These are phyloP conservation scores for Euglossa dilemma DNA, from an alignment of 1,140 invertebrate genomes.

Conservation along the genomic window DNA sequence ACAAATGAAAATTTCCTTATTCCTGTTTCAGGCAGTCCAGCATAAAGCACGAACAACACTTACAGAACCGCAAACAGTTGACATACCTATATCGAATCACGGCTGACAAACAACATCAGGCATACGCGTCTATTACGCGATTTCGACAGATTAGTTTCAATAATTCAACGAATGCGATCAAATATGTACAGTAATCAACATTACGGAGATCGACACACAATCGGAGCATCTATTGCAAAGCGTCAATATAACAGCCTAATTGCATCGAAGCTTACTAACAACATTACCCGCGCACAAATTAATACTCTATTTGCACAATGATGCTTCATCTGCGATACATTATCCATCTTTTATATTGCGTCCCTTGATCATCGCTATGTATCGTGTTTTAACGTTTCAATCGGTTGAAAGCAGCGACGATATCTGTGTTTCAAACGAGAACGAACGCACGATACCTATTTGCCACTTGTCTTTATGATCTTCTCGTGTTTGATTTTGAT, in stretches of 20 bases:
- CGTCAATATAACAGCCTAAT: slow-evolving; percentile 35
- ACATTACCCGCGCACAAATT: slow-evolving; percentile 31
- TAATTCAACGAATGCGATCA: slow-evolving; percentile 43
- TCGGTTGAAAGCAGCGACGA: neutral
- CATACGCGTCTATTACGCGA: slow-evolving; percentile 10
- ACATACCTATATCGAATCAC: neutral
- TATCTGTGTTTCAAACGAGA: neutral
- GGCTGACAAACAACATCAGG: slow-evolving; percentile 12
- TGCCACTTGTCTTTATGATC: neutral
- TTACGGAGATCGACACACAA: slow-evolving; percentile 31
- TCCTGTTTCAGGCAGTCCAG: neutral
- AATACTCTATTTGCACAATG: slow-evolving; percentile 37
- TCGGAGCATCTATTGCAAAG: slow-evolving; percentile 9
- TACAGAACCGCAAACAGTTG: slow-evolving; percentile 20
- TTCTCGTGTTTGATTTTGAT: neutral
- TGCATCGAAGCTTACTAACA: slow-evolving; percentile 38
- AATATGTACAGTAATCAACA: slow-evolving; percentile 35
- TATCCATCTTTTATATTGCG: slow-evolving; percentile 22
- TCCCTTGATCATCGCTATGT: neutral
- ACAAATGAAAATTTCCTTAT: neutral
- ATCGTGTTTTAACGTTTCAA: neutral
- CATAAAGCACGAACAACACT: neutral
- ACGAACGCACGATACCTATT: neutral
- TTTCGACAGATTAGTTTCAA: slow-evolving; percentile 42
- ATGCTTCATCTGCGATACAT: slow-evolving; percentile 20